Percentiles rank a stretch among this genome's conserved stretches.
phyloP scores from a whole-genome alignment of 2,113 vertebrate genomes.

The Pitta sordida region DNA sequence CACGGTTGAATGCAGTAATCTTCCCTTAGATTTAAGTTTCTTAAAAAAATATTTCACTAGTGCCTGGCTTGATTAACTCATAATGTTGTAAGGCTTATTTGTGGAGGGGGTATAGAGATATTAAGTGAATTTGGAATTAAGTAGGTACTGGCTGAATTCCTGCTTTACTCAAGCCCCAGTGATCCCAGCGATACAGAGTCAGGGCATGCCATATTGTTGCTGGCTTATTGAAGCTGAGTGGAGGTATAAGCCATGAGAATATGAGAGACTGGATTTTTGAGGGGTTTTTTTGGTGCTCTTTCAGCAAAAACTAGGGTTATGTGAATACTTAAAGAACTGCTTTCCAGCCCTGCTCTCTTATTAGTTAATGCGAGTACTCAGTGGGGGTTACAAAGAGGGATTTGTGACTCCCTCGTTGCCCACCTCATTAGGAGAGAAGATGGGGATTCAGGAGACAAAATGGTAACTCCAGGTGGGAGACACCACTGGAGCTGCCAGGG shows the following conservation, averaged over 20 bases:
- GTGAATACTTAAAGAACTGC: not conserved
- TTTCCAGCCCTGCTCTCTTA: not conserved
- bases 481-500: not conserved
- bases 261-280: not conserved
- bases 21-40: slow-evolving; percentile 22
- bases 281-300: not conserved
- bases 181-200: not conserved
- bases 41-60: not conserved
- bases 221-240: slow-evolving; percentile 14
- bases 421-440: not conserved
- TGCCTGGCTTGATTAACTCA: slow-evolving; percentile 15
- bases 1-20: slow-evolving; percentile 35
- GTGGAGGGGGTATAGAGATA: not conserved
- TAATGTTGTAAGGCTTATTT: slow-evolving; percentile 43
- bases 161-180: slow-evolving; percentile 10
- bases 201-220: not conserved
- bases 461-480: not conserved
- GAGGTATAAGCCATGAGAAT: not conserved
- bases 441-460: not conserved
- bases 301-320: not conserved
- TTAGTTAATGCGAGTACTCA: not conserved
- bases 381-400: not conserved
- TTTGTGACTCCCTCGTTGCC: not conserved
- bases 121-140: slow-evolving; percentile 53
- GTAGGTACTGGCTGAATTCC: slow-evolving; percentile 35